Evolutionary conservation across 2,113 vertebrate species (phyloP), one percentile per base, ranked within the genome.

Genomic region (Megaceryle maxima): DNA sequence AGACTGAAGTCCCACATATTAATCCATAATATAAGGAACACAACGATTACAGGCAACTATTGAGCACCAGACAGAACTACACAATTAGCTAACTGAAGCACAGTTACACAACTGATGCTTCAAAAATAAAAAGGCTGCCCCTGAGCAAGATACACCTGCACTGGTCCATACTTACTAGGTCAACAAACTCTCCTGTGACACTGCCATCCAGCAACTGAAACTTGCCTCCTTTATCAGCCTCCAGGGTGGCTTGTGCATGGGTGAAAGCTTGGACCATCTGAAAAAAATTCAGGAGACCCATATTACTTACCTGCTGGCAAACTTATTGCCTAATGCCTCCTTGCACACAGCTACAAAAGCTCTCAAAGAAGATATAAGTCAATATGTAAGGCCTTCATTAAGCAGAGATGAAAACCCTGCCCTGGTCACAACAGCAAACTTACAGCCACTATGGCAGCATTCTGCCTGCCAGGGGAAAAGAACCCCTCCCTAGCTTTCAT

Each of bases 261-360:
- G 99, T 99, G 73, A 99, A 99, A 57, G 98, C 99, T 91, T 99
- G 99, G 7, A 99, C 98, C 98, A 99, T 98, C 99, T 99, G 89
- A 21, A 88, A 80, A 50, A 44, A 75, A 43, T 86, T 73, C 46
- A 76, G 25, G 62, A 81, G 19, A 90, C 14, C 15, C 31, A 35
- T 14, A 56, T 96, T 83, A 96, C 22, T 74, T 53, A 56, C 13
- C 48, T 63, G 51, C 43, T 48, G 46, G 39, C 50, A 94, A 66
- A 66, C 17, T 31, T 85, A 20, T n/a, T 83, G 73, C 53, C 29
- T 53, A 37, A 50, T 53, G 33, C 35, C 46, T 96, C 78, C 50
- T 51, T 51, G 72, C 35, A 66, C n/a, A 15, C 29, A 70, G 62
- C 31, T 66, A 91, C 33, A 59, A 37, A 83, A 82, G 39, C 46